Conservation (phyloP, 2,888 invertebrate species). For the Deroplatys truncata region DNA sequence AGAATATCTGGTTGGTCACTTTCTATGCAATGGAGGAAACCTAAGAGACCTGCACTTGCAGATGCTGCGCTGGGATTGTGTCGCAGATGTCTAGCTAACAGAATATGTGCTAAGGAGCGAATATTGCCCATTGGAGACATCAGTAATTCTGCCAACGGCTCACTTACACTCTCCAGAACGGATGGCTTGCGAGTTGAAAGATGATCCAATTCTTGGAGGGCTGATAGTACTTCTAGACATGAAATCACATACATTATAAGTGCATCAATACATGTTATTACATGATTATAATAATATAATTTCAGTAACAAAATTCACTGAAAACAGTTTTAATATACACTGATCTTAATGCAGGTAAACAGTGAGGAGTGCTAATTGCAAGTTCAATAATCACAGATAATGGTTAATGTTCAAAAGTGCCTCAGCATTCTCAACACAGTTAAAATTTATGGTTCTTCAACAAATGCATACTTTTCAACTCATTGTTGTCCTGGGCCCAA, state of each 20-base stretch:
- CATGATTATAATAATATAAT: conserved; percentile 19
- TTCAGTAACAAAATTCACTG: conserved; percentile 18
- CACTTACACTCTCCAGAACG: conserved; percentile 61
- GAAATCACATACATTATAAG: background rate
- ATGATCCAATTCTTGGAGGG: conserved; percentile 71
- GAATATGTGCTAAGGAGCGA: conserved; percentile 65
- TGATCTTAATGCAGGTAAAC: conserved; percentile 36
- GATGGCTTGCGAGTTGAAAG: conserved; percentile 64
- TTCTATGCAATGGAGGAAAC: conserved; percentile 77
- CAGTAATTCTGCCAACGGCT: conserved; percentile 60
- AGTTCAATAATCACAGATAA: background rate
- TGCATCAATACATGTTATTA: background rate
- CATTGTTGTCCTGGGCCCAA: too few species aligned
- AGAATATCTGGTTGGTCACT: conserved; percentile 75
- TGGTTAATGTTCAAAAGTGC: too few species aligned
- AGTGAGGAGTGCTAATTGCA: background rate
- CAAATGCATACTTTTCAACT: too few species aligned
- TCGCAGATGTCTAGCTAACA: conserved; percentile 67
- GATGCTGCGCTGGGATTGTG: conserved; percentile 52
- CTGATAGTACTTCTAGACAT: conserved; percentile 54
- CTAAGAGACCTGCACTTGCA: conserved; percentile 63
- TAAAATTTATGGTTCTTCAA: too few species aligned
- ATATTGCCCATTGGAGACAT: conserved; percentile 59
- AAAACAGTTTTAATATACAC: background rate
- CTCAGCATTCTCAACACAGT: too few species aligned